These are phyloP conservation scores for Muscina levida DNA, from an alignment of 2,888 invertebrate species.

Conservation along the genomic window DNA sequence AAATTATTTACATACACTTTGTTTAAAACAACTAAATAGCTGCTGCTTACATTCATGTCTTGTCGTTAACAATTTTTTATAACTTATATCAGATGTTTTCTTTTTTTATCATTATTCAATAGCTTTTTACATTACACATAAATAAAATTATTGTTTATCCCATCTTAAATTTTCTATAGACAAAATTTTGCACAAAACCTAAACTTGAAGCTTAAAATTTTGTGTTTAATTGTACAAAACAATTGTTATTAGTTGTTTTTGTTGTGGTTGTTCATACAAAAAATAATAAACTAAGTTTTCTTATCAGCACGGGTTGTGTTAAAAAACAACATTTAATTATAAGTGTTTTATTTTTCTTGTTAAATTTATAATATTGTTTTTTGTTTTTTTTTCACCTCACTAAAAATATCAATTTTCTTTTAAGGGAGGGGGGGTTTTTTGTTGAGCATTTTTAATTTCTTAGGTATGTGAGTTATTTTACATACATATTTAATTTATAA, in stretches of 20 bases:
- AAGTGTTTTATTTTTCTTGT: conserved; percentile 45
- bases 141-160: conserved; percentile 46
- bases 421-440: no score
- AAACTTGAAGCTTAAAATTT: conserved; percentile 55
- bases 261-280: conserved; percentile 4
- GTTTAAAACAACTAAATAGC: neutral
- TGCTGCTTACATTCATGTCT: neutral
- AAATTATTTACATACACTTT: conserved; percentile 28
- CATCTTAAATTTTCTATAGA: neutral
- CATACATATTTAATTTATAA: no score
- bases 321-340: conserved; percentile 49
- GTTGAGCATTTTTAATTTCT: conserved; percentile 48
- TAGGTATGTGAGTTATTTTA: conserved; percentile 41
- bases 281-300: conserved; percentile 36
- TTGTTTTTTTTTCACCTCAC: conserved; percentile 74
- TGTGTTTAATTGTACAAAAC: conserved; percentile 44
- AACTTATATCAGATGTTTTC: no score
- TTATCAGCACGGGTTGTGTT: conserved; percentile 23
- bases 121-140: conserved; percentile 36
- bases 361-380: no score
- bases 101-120: no score
- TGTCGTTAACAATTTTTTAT: neutral
- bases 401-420: conserved; percentile 62
- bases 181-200: conserved; percentile 45
- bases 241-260: conserved; percentile 36